phyloP scores from a whole-genome alignment of 1,140 invertebrate species.

The Trichonephila clavipes region DNA sequence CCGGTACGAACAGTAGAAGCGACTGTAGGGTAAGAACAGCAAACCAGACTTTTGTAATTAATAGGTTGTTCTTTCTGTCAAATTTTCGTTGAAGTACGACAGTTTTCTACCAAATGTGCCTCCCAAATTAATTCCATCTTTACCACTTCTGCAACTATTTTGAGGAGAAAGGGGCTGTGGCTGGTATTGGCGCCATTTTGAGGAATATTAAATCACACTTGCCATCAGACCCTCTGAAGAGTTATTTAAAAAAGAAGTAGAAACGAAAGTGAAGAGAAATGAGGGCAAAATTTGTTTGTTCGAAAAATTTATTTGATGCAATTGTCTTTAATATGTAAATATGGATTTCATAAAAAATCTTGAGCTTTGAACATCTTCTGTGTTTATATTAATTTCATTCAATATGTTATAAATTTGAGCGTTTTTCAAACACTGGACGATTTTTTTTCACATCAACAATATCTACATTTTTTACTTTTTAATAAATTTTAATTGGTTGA shows the following conservation, averaged over 20 bases:
- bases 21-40: conserved; percentile 23
- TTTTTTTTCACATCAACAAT: conserved; percentile 2
- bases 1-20: too few species aligned
- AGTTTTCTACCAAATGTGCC: conserved; percentile 22
- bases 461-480: conserved; percentile 3
- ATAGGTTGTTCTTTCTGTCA: conserved; percentile 10
- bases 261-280: too few species aligned
- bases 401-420: conserved; percentile 33
- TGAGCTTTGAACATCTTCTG: conserved; percentile 7
- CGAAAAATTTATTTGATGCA: not conserved
- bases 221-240: conserved; percentile 49
- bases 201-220: conserved; percentile 65
- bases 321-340: conserved; percentile 11
- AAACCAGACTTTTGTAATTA: conserved; percentile 38
- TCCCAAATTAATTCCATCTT: not conserved
- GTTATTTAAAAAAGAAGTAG: too few species aligned
- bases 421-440: conserved; percentile 23
- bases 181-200: conserved; percentile 72
- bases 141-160: conserved; percentile 70
- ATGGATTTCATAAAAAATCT: conserved; percentile 30
- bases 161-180: conserved; percentile 56
- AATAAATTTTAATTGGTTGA: not conserved
- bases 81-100: conserved; percentile 14
- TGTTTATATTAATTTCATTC: not conserved
- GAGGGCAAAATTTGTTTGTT: not conserved